Base-by-base conservation (phyloP, 1,140 invertebrate species). In the Halesus radiatus region DNA sequence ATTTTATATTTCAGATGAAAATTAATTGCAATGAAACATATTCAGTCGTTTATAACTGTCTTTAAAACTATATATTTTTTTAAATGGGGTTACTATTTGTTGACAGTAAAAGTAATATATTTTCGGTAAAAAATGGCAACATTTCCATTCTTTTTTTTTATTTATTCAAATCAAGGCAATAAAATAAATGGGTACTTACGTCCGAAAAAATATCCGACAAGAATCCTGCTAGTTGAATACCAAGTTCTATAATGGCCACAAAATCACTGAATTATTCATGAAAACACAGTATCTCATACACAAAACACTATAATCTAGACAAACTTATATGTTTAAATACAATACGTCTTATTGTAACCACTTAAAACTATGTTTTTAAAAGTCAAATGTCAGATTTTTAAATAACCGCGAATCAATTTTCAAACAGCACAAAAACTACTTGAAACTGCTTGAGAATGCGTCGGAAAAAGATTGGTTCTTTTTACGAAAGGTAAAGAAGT, bases 221-320 rank as follows among this genome's bases (percentile, higher is more conserved):
- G 10, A 66, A n/a, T 66, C 62, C 26, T 66, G 18, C 62, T 66
- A 29, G 26, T 29, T 29, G 22, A 45, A 22, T 66, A 29, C 23
- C 29, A 66, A 29, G 22, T 26, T 66, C 62, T 60, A 66, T 5
- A 66, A 66, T 66, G 8, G 26, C 62, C 62, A 66, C 62, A 66
- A 66, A 66, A 15, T 26, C 22, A 66, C 62, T 66, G 29, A 29
- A 66, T 26, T 26, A 66, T 66, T 66, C 62, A 26, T 29, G 62
- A 32, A 32, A 29, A n/a, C 62, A 66, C 62, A 26, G 22, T 26
- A 66, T 37, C 62, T 66, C 16, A 66, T 37, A 22, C 62, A 66
- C 62, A 29, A 66, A 13, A 66, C 62, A 66, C 62, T 32, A n/a
- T 32, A 16, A 66, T 66, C 22, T 66, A 66, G 29, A 18, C 23